phyloP scores from a whole-genome alignment of 2,888 invertebrate genomes.

The Epirrita christyi region DNA sequence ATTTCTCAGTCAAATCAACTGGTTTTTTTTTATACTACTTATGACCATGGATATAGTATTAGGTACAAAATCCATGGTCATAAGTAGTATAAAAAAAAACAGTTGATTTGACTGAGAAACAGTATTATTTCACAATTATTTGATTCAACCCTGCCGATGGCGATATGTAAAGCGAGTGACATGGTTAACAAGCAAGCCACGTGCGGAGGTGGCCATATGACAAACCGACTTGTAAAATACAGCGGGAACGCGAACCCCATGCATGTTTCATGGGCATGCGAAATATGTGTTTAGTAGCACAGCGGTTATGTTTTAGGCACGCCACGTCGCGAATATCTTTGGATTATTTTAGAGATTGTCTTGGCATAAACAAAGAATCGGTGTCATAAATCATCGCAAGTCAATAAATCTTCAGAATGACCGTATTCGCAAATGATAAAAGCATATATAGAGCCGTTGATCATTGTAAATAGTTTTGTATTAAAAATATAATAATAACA shows the following conservation, averaged over 20 bases:
- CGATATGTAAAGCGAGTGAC: slow-evolving; percentile 3
- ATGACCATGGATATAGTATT: too few relatives aligned
- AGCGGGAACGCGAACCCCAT: slow-evolving; percentile 55
- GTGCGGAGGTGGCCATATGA: slow-evolving; percentile 66
- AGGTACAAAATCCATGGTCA: too few relatives aligned
- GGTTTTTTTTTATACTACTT: too few relatives aligned
- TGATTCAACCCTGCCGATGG: neutral
- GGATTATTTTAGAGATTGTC: slow-evolving; percentile 17
- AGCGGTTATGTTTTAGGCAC: slow-evolving; percentile 39
- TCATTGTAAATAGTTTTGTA: too few relatives aligned
- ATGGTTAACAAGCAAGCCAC: slow-evolving; percentile 54
- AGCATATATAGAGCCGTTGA: too few relatives aligned
- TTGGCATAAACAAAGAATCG: slow-evolving; percentile 9
- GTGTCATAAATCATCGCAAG: slow-evolving; percentile 11
- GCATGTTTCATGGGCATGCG: slow-evolving; percentile 66
- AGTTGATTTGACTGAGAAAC: too few relatives aligned
- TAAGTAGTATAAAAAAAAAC: too few relatives aligned
- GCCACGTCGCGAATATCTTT: slow-evolving; percentile 26
- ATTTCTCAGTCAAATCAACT: too few relatives aligned
- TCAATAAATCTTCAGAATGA: too few relatives aligned
- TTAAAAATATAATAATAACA: too few relatives aligned
- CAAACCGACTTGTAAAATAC: slow-evolving; percentile 74
- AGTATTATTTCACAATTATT: too few relatives aligned
- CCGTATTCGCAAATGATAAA: too few relatives aligned
- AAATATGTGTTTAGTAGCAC: slow-evolving; percentile 65